phyloP scores from a whole-genome alignment of 2,797 vertebrate species.

The Artibeus jamaicensis region DNA sequence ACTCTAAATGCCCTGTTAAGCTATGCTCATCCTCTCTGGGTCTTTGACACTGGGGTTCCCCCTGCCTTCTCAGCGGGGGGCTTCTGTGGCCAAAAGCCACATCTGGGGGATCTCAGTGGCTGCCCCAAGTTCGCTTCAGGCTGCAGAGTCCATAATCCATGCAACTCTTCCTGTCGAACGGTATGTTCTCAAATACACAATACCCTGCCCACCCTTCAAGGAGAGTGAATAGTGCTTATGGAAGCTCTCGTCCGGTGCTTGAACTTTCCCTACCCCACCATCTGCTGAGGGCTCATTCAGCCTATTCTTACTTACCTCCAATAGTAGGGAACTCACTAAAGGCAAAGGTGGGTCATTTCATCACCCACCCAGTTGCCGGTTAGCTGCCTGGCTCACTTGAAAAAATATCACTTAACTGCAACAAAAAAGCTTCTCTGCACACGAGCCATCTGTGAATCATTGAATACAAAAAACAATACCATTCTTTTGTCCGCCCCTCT shows the following conservation, averaged over 20 bases:
- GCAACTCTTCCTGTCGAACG: background rate
- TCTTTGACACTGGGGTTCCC: background rate
- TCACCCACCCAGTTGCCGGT: background rate
- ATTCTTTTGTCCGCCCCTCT: background rate
- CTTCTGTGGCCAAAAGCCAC: background rate
- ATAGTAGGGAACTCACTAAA: background rate
- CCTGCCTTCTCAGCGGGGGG: background rate
- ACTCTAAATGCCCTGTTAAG: background rate
- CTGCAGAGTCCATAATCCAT: background rate
- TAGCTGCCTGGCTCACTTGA: background rate
- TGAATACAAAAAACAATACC: background rate
- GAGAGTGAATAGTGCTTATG: background rate
- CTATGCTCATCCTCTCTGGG: background rate
- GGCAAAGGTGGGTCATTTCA: background rate
- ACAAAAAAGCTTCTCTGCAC: background rate
- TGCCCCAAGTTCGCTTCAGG: background rate
- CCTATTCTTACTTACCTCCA: background rate
- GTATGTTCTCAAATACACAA: background rate
- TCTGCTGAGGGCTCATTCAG: background rate
- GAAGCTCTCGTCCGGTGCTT: background rate
- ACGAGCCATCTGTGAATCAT: background rate
- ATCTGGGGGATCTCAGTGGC: background rate
- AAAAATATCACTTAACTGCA: background rate
- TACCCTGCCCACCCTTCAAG: background rate
- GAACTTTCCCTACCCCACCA: background rate